phyloP scores from a whole-genome alignment of 2,888 invertebrate genomes.

The Mimachlamys varia region DNA sequence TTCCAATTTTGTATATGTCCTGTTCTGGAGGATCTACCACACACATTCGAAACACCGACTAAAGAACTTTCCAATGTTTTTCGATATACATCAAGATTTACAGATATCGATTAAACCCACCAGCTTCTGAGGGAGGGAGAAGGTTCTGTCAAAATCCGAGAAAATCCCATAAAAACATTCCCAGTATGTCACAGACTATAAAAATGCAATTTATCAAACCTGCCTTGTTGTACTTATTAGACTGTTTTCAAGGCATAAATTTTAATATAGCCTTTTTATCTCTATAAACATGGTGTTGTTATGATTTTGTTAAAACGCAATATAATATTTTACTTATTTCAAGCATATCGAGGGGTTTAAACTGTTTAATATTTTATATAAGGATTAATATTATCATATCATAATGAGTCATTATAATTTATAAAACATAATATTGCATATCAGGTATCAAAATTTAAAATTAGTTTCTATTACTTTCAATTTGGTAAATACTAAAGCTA shows the following conservation, averaged over 20 bases:
- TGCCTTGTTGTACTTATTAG: not conserved
- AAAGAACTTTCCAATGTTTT: not conserved
- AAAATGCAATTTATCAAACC: slow-evolving; percentile 12
- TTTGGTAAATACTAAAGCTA: no score
- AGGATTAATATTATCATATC: no score
- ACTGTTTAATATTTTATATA: no score
- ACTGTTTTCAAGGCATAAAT: not conserved
- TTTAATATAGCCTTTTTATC: not conserved
- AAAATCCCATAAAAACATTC: not conserved
- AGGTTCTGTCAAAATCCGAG: not conserved
- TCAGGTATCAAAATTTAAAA: no score
- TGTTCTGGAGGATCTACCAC: not conserved
- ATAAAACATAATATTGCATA: no score
- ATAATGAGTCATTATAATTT: no score
- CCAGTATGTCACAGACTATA: not conserved
- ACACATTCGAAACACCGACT: not conserved
- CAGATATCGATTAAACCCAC: not conserved
- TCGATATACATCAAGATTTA: not conserved
- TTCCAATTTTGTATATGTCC: not conserved
- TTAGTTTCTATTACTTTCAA: no score
- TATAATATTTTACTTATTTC: not conserved
- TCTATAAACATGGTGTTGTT: not conserved
- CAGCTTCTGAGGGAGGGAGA: not conserved
- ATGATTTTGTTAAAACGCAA: not conserved
- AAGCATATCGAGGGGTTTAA: no score